Percentiles rank a stretch among this genome's conserved stretches.
Conservation (phyloP, 2,888 invertebrate species). For the Esperia sulphurella region DNA sequence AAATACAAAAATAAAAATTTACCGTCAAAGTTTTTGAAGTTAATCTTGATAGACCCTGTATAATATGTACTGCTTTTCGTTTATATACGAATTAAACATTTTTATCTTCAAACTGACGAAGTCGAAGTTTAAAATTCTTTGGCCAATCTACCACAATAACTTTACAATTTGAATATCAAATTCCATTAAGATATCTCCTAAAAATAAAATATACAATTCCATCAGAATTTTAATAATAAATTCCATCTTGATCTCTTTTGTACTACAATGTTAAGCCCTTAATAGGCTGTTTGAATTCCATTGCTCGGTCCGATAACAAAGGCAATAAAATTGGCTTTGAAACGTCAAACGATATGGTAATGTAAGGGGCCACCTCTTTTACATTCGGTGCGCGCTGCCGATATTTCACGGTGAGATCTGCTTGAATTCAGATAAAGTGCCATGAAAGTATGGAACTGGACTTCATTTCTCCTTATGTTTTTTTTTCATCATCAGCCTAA, state of each 20-base stretch:
- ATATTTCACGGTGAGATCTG: slow-evolving; percentile 71
- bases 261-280: slow-evolving; percentile 26
- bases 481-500: no score
- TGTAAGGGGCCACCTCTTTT: slow-evolving; percentile 57
- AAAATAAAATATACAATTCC: neutral
- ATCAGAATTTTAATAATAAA: slow-evolving; percentile 1
- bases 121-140: no score
- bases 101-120: no score
- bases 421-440: slow-evolving; percentile 62
- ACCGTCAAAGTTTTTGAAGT: no score
- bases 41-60: no score
- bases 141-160: no score
- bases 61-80: no score
- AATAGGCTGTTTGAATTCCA: slow-evolving; percentile 68
- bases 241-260: slow-evolving; percentile 1
- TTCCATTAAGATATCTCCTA: neutral
- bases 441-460: slow-evolving; percentile 30
- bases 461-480: neutral
- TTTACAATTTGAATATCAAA: neutral
- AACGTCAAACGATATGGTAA: slow-evolving; percentile 74
- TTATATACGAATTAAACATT: no score
- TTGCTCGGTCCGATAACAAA: slow-evolving; percentile 52
- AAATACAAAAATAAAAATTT: no score
- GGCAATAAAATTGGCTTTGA: slow-evolving; percentile 71
- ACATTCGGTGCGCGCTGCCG: slow-evolving; percentile 59